Conservation (phyloP, 2,888 invertebrate genomes). For the Aporophyla lueneburgensis region DNA sequence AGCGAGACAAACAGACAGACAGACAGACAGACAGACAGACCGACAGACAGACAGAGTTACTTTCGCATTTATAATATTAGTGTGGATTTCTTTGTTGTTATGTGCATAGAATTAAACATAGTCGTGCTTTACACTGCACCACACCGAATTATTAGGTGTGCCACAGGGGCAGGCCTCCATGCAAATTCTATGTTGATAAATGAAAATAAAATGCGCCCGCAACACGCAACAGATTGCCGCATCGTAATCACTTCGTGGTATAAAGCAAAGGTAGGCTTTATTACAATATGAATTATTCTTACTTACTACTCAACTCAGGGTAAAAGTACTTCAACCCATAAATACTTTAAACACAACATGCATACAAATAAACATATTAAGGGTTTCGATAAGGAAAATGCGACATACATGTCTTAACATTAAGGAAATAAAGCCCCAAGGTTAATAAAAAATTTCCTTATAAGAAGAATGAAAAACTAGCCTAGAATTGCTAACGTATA, state of each 20-base stretch:
- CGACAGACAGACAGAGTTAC: no score
- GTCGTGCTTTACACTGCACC: slow-evolving; percentile 8
- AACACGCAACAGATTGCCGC: slow-evolving; percentile 28
- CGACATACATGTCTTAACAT: neutral
- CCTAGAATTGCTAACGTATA: neutral
- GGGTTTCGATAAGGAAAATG: slow-evolving; percentile 30
- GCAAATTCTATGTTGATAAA: slow-evolving; percentile 23
- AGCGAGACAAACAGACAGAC: no score
- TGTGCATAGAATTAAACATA: neutral
- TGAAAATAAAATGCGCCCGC: slow-evolving; percentile 23
- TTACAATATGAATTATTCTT: neutral
- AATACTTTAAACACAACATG: neutral
- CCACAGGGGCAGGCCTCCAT: neutral
- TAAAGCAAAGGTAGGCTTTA: neutral
- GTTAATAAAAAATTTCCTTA: neutral
- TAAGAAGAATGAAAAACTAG: neutral
- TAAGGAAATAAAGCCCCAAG: slow-evolving; percentile 32
- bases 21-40: no score
- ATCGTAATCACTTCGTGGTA: slow-evolving; percentile 20
- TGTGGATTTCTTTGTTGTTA: no score
- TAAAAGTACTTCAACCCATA: slow-evolving; percentile 2
- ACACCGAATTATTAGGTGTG: slow-evolving; percentile 14
- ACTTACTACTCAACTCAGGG: neutral
- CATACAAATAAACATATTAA: neutral
- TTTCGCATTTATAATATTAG: no score